phyloP scores from a whole-genome alignment of 2,888 invertebrate genomes.

The Orgyia antiqua region DNA sequence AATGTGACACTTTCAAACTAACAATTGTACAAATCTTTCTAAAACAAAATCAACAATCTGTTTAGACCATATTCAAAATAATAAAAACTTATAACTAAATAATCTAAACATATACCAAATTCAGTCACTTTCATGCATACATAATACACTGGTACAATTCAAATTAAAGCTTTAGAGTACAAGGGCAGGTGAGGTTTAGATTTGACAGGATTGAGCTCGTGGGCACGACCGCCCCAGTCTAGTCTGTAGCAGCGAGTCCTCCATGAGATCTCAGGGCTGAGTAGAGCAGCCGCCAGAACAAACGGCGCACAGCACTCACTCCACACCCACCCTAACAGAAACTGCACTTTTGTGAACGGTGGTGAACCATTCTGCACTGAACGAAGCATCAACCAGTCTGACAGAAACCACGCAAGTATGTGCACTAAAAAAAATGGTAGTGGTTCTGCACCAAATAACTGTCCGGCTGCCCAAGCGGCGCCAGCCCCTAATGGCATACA shows the following conservation, averaged over 20 bases:
- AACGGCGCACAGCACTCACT: constrained; percentile 94
- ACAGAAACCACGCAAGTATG: constrained; percentile 95
- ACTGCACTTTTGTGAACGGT: constrained; percentile 96
- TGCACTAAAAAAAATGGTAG: constrained; percentile 95
- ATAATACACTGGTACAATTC: constrained; percentile 30
- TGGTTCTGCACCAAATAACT: constrained; percentile 92
- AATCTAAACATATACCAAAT: constrained; percentile 36
- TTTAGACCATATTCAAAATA: constrained; percentile 31
- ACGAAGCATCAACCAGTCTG: constrained; percentile 95
- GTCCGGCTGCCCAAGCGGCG: constrained; percentile 91
- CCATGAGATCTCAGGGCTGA: constrained; percentile 95
- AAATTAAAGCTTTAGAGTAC: constrained; percentile 65
- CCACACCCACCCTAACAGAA: constrained; percentile 95
- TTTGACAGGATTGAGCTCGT: constrained; percentile 88
- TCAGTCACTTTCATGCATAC: constrained; percentile 16
- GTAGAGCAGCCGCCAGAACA: constrained; percentile 90
- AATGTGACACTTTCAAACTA: constrained; percentile 24
- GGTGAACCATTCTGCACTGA: constrained; percentile 94
- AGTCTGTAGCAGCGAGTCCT: constrained; percentile 93
- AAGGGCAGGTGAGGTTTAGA: constrained; percentile 54
- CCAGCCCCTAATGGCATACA: constrained; percentile 96
- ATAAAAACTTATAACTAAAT: constrained; percentile 55
- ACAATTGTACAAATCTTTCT: constrained; percentile 63
- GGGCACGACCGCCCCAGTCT: constrained; percentile 96
- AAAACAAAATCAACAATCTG: constrained; percentile 65